Evolutionary conservation across 1,140 invertebrate genomes (phyloP).

Genomic region (Chrysomallon squamiferum): DNA sequence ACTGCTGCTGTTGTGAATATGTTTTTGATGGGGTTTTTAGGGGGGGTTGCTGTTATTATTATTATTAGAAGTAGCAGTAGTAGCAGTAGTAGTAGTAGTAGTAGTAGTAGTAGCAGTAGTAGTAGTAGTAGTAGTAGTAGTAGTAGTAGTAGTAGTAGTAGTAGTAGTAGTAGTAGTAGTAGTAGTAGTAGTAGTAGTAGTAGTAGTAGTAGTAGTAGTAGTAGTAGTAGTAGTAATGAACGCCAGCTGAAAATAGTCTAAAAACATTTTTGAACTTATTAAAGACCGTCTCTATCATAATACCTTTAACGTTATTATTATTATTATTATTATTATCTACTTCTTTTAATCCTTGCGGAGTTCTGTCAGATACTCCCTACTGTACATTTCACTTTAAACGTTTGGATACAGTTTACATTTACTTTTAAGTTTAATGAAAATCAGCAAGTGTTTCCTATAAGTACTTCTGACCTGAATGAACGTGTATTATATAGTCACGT

Average conservation of each 20-base stretch:
- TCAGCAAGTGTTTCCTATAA: no score
- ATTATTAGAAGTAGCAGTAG: no score
- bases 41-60: no score
- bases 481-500: no score
- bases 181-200: slow-evolving; percentile 9
- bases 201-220: slow-evolving; percentile 10
- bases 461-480: no score
- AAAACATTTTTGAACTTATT: background rate
- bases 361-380: no score
- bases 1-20: no score
- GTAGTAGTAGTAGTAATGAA: slow-evolving; percentile 6
- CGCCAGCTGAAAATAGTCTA: background rate
- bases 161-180: slow-evolving; percentile 10
- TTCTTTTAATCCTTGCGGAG: no score
- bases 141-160: slow-evolving; percentile 10
- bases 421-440: no score
- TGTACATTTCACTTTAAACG: no score
- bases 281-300: background rate
- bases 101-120: slow-evolving; percentile 4
- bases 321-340: background rate
- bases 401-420: no score
- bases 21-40: no score
- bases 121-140: slow-evolving; percentile 6
- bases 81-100: slow-evolving; percentile 2
- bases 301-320: background rate